A percentile compares a stretch with the other conserved stretches of the same genome.
These are phyloP conservation scores for Montipora cactus DNA, from an alignment of 64 coral and sea anemone species.

Conservation along the genomic window DNA sequence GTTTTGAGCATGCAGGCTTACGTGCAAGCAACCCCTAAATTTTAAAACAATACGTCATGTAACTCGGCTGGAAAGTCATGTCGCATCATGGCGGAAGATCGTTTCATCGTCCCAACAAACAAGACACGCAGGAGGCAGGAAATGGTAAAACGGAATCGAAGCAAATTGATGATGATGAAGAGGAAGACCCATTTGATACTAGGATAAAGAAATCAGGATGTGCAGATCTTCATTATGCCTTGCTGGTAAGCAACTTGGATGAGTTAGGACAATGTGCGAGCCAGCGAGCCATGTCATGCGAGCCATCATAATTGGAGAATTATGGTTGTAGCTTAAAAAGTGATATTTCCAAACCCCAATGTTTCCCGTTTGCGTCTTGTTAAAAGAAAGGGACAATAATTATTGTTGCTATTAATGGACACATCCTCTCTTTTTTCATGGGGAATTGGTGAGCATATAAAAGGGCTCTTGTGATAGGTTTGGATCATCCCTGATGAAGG, in stretches of 20 bases:
- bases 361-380: no score
- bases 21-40: background rate
- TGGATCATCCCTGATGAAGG: no score
- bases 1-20: conserved; percentile 45
- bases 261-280: no score
- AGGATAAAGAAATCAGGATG: conserved; percentile 96
- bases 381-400: no score
- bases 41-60: background rate
- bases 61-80: background rate
- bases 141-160: conserved; percentile 15
- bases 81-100: conserved; percentile 33
- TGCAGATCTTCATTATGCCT: conserved; percentile 91
- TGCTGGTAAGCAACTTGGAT: conserved; percentile 65
- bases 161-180: conserved; percentile 74
- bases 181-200: conserved; percentile 91
- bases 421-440: no score
- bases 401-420: no score
- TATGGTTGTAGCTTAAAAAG: no score
- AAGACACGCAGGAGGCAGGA: conserved; percentile 10
- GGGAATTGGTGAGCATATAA: no score
- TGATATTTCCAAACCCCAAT: no score
- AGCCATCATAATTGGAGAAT: no score
- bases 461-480: no score
- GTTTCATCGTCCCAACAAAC: background rate
- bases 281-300: no score